Conservation (phyloP, 2,797 vertebrate species). For the Myiotriccus ornatus region DNA sequence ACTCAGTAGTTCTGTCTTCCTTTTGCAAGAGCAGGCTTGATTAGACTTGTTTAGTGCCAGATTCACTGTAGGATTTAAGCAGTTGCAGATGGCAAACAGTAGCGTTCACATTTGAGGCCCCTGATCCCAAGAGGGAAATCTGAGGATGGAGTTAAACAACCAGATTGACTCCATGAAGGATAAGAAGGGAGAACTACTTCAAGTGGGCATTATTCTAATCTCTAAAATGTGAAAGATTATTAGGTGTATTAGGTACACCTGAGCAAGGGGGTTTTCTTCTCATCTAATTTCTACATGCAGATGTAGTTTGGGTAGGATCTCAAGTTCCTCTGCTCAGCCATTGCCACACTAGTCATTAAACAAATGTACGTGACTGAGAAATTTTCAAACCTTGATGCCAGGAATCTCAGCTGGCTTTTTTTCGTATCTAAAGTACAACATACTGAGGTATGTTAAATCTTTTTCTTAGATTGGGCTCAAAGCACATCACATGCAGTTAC, state of each 20-base stretch:
- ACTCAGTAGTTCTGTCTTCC: neutral
- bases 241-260: neutral
- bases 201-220: neutral
- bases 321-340: neutral
- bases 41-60: neutral
- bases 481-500: neutral
- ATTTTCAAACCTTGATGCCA: neutral
- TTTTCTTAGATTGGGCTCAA: neutral
- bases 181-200: neutral
- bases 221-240: neutral
- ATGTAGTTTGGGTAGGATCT: neutral
- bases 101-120: neutral
- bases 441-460: neutral
- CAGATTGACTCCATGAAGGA: neutral
- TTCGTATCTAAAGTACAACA: neutral
- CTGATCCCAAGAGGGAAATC: neutral
- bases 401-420: fast-evolving
- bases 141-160: neutral
- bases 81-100: neutral
- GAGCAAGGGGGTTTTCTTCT: neutral
- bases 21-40: neutral
- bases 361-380: neutral
- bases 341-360: neutral
- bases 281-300: neutral
- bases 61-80: neutral